phyloP scores from a whole-genome alignment of 2,888 invertebrate species.

The Synanthedon formicaeformis region DNA sequence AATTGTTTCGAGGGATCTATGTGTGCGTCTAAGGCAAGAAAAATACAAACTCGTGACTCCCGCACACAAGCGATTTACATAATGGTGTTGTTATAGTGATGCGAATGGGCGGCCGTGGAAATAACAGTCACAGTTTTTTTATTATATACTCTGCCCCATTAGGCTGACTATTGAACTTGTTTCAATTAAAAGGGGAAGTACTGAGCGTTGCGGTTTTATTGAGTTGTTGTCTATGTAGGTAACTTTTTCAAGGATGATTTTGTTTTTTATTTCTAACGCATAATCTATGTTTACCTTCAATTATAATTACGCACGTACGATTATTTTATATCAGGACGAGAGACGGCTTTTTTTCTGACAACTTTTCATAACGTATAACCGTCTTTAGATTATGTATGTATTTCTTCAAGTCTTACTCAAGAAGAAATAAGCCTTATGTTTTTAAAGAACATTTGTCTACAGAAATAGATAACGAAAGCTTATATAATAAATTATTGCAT shows the following conservation, averaged over 20 bases:
- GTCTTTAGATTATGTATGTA: no score
- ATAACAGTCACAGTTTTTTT: conserved; percentile 23
- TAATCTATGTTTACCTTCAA: background rate
- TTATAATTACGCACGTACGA: no score
- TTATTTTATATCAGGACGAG: no score
- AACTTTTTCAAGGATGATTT: background rate
- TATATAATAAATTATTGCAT: no score
- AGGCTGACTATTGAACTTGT: conserved; percentile 17
- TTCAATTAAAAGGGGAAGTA: conserved; percentile 16
- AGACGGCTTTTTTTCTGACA: no score
- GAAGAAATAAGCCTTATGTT: no score
- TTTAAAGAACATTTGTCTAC: no score
- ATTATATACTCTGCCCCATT: conserved; percentile 1
- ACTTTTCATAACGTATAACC: no score
- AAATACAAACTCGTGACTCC: conserved; percentile 29
- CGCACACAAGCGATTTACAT: conserved; percentile 19
- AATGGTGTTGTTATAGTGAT: conserved; percentile 20
- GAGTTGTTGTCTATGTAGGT: conserved; percentile 9
- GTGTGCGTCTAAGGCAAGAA: conserved; percentile 6
- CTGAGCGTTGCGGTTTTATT: conserved; percentile 8
- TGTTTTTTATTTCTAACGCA: background rate
- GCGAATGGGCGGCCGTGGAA: conserved; percentile 21
- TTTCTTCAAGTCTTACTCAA: no score
- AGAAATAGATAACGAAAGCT: no score
- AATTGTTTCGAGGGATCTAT: background rate